Evolutionary conservation across 2,888 invertebrate genomes (phyloP), one percentile per base, ranked within the genome.

Genomic region (Parnassius orleans): DNA sequence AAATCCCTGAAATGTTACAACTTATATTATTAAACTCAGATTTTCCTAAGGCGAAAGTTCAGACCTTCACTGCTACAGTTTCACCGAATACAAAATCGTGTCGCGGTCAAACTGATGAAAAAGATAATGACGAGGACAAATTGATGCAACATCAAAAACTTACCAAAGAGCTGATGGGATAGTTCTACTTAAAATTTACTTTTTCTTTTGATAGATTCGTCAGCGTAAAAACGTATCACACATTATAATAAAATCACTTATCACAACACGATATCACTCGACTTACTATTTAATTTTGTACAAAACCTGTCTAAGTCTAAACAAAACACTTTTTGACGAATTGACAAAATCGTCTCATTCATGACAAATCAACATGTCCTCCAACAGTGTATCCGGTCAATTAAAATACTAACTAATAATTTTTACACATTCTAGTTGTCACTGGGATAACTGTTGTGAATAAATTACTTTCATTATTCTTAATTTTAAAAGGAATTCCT

Each of bases 321-420:
- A 87, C 86, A 88, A 86, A 85, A 88, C 83, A 86, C 80, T 86
- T 84, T 83, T 83, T 81, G 84, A 86, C 82, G 85, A 90, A 84
- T 86, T 89, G 90, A 88, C 89, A 88, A 87, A 83, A 79, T 81
- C 80, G 80, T 83, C 79, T 79, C 78, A 78, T 78, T 87, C 83
- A 80, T 87, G 86, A 86, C 85, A 83, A 88, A 83, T 85, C 89
- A 90, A 90, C 87, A 90, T 90, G 90, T 89, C 90, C 72, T 82
- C 87, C 85, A 78, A 84, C 81, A 78, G 78, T 72, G 82, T 77
- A 79, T 87, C 86, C 87, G 88, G 85, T 87, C 84, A 83, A 75
- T 52, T 64, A 56, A 65, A 57, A 60, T 33, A 33, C 33, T 33
- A 33, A 33, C 33, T 33, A 33, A 33, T 33, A 5, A 33, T 33